A percentile compares a stretch with the other conserved stretches of the same genome.
These are phyloP conservation scores for Hyposmocoma kahamanoa DNA, from an alignment of 1,140 invertebrate genomes.

Conservation along the genomic window DNA sequence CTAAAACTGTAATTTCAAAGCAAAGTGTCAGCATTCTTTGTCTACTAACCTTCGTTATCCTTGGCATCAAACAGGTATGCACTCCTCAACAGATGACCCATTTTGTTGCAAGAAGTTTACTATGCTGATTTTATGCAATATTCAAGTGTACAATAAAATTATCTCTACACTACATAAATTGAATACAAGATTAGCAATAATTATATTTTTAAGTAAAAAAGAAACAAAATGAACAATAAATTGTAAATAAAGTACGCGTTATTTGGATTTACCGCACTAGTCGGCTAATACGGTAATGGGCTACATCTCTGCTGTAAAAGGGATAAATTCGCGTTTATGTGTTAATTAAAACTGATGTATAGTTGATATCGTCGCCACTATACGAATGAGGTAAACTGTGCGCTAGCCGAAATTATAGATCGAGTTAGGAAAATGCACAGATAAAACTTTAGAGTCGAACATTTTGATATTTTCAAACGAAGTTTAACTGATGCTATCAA, in stretches of 20 bases:
- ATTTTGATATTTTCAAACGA: neutral
- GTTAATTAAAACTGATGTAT: conserved; percentile 41
- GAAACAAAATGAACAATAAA: conserved; percentile 20
- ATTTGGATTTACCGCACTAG: conserved; percentile 48
- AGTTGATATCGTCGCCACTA: conserved; percentile 42
- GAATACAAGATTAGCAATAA: neutral
- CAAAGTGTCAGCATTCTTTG: no score
- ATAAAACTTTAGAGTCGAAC: conserved; percentile 29
- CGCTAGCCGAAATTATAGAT: conserved; percentile 66
- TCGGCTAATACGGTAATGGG: conserved; percentile 48
- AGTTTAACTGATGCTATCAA: no score
- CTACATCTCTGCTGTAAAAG: conserved; percentile 58
- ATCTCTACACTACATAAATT: conserved; percentile 43
- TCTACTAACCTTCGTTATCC: conserved; percentile 56
- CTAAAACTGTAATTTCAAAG: no score
- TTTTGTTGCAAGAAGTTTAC: conserved; percentile 40
- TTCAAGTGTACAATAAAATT: conserved; percentile 33
- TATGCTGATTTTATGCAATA: conserved; percentile 62
- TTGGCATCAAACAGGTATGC: conserved; percentile 50
- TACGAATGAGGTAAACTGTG: conserved; percentile 52
- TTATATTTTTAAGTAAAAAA: conserved; percentile 19
- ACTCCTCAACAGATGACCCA: conserved; percentile 60
- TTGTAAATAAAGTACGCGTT: conserved; percentile 20
- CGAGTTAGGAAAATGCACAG: conserved; percentile 35
- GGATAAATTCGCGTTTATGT: conserved; percentile 27